A percentile compares a stretch with the other conserved stretches of the same genome.
Evolutionary conservation across 2,888 invertebrate species (phyloP).

Genomic region (Chymomyza amoena): DNA sequence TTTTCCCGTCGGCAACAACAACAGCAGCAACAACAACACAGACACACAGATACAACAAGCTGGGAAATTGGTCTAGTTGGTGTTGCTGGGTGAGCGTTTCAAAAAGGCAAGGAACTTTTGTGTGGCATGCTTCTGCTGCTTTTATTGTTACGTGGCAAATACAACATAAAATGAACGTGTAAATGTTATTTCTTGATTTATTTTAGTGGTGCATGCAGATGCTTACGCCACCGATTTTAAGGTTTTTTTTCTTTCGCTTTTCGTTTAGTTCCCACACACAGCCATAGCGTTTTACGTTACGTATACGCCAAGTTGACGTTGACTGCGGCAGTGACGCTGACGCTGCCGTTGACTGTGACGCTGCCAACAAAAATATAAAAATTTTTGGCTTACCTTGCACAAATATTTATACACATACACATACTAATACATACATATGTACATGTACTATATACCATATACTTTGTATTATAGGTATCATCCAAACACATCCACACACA

Average conservation of each 20-base stretch:
- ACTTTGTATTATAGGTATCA: slow-evolving; percentile 10
- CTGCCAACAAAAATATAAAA: slow-evolving; percentile 55
- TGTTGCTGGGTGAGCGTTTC: neutral
- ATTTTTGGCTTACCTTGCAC: slow-evolving; percentile 66
- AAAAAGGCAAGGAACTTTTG: neutral
- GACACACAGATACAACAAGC: neutral
- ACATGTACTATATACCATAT: neutral
- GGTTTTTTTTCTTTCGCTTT: slow-evolving; percentile 12
- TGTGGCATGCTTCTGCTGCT: slow-evolving; percentile 29
- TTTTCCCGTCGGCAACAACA: neutral
- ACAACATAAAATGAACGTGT: slow-evolving; percentile 69
- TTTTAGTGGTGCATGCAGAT: slow-evolving; percentile 70
- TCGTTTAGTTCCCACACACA: neutral
- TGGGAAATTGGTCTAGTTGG: neutral
- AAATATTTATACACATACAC: slow-evolving; percentile 58
- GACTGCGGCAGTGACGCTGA: neutral
- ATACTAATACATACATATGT: neutral
- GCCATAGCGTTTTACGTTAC: slow-evolving; percentile 14
- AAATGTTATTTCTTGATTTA: slow-evolving; percentile 73
- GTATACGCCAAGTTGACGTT: slow-evolving; percentile 34
- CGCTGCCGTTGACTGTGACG: neutral
- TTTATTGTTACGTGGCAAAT: slow-evolving; percentile 71
- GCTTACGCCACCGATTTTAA: slow-evolving; percentile 64
- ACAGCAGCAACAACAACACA: neutral
- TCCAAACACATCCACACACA: slow-evolving; percentile 11